A percentile compares a stretch with the other conserved stretches of the same genome.
phyloP scores from a whole-genome alignment of 1,140 invertebrate genomes.

The Drosophila orena region DNA sequence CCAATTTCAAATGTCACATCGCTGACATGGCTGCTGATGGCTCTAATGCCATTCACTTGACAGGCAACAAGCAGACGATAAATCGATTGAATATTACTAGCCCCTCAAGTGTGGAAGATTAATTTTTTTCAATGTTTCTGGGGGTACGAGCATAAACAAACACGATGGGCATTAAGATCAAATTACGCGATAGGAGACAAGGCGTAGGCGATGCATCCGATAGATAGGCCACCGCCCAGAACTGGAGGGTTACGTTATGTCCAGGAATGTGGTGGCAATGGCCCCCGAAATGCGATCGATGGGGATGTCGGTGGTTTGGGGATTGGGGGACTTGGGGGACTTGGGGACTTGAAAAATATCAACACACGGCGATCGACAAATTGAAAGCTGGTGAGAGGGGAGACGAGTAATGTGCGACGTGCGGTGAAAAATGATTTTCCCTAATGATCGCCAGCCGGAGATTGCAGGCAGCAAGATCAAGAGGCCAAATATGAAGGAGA shows the following conservation, averaged over 20 bases:
- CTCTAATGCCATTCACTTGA: conserved; percentile 71
- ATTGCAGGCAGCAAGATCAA: conserved; percentile 57
- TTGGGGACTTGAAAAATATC: conserved; percentile 28
- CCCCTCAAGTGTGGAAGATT: conserved; percentile 65
- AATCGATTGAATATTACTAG: conserved; percentile 77
- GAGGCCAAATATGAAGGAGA: conserved; percentile 75
- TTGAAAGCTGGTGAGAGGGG: conserved; percentile 44
- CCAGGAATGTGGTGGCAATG: conserved; percentile 69
- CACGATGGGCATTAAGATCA: conserved; percentile 78
- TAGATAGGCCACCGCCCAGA: conserved; percentile 42
- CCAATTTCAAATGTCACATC: conserved; percentile 77
- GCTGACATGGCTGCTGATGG: conserved; percentile 58
- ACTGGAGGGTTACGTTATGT: conserved; percentile 9
- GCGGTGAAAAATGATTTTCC: conserved; percentile 72
- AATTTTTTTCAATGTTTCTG: conserved; percentile 52
- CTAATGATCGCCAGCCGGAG: conserved; percentile 50
- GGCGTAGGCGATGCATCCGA: conserved; percentile 49
- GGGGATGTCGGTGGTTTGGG: background rate
- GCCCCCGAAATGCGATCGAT: conserved; percentile 44
- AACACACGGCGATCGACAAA: conserved; percentile 69
- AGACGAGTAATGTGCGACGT: conserved; percentile 54
- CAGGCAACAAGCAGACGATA: conserved; percentile 77
- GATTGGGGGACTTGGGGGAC: too few relatives aligned
- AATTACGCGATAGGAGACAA: conserved; percentile 74
- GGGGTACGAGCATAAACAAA: conserved; percentile 51